These are phyloP conservation scores for Montifringilla adamsi DNA, from an alignment of 2,113 vertebrate genomes.

Conservation along the genomic window DNA sequence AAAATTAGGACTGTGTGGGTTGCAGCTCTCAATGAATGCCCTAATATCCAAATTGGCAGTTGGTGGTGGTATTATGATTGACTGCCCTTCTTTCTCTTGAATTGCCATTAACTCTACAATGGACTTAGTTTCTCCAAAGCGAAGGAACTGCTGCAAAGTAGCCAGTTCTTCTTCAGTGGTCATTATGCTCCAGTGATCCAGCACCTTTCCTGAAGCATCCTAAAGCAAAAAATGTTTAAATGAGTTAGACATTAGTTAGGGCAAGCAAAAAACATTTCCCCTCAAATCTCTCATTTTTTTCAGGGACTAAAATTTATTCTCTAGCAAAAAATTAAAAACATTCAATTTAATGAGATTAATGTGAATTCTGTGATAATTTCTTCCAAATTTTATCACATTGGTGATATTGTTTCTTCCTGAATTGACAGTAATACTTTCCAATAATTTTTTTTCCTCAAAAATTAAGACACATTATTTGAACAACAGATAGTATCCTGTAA, in stretches of 20 bases:
- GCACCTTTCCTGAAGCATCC: slow-evolving; percentile 93
- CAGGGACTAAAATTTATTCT: neutral
- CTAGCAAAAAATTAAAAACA: neutral
- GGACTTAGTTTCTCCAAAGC: slow-evolving; percentile 97
- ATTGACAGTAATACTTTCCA: neutral
- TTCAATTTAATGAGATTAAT: neutral
- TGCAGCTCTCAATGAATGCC: slow-evolving; percentile 92
- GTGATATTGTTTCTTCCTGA: slow-evolving; percentile 9
- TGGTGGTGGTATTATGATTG: slow-evolving; percentile 81
- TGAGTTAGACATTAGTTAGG: neutral
- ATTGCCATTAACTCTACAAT: slow-evolving; percentile 97
- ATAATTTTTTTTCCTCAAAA: slow-evolving; percentile 32
- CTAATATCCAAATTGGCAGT: slow-evolving; percentile 90
- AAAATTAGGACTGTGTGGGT: slow-evolving; percentile 73
- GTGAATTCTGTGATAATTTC: neutral
- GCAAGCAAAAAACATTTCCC: neutral
- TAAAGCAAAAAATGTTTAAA: slow-evolving; percentile 59
- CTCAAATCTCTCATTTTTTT: neutral
- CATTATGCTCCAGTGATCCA: slow-evolving; percentile 98
- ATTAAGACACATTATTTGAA: slow-evolving; percentile 54
- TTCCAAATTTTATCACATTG: neutral
- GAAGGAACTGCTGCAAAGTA: slow-evolving; percentile 94
- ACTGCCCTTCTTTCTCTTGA: slow-evolving; percentile 93
- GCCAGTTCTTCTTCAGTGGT: slow-evolving; percentile 94
- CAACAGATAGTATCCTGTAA: slow-evolving; percentile 2